Conservation (phyloP, 2,797 vertebrate genomes). For the Paratrypauchen microcephalus region DNA sequence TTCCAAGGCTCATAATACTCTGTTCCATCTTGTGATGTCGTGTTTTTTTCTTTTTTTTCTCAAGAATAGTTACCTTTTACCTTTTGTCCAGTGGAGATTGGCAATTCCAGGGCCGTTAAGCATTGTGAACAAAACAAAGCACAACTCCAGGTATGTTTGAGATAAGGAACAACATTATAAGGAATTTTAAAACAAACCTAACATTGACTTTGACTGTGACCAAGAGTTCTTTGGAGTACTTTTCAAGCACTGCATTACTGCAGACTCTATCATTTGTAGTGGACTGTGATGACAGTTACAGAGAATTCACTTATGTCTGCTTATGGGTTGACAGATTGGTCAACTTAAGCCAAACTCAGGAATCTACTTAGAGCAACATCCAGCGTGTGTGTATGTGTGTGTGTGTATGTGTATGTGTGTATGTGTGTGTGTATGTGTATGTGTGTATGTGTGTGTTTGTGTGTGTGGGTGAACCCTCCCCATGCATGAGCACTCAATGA, state of each 20-base stretch:
- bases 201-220: neutral
- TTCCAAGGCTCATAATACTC: no score
- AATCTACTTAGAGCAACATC: slow-evolving; percentile 9
- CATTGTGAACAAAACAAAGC: no score
- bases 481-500: slow-evolving; percentile 29
- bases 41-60: no score
- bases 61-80: no score
- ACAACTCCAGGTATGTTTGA: no score
- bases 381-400: slow-evolving; percentile 15
- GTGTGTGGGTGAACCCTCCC: slow-evolving; percentile 19
- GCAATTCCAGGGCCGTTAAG: no score
- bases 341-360: slow-evolving; percentile 16
- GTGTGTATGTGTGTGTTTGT: slow-evolving; percentile 10
- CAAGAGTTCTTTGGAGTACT: neutral
- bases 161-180: no score
- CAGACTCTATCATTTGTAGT: neutral
- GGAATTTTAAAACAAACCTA: neutral
- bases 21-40: no score
- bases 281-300: neutral
- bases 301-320: neutral
- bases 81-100: no score
- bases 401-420: neutral
- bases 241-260: neutral
- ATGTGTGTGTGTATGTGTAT: neutral
- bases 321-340: slow-evolving; percentile 7